A percentile compares a stretch with the other conserved stretches of the same genome.
Conservation (phyloP, 2,113 vertebrate species). For the Halichoeres trimaculatus region DNA sequence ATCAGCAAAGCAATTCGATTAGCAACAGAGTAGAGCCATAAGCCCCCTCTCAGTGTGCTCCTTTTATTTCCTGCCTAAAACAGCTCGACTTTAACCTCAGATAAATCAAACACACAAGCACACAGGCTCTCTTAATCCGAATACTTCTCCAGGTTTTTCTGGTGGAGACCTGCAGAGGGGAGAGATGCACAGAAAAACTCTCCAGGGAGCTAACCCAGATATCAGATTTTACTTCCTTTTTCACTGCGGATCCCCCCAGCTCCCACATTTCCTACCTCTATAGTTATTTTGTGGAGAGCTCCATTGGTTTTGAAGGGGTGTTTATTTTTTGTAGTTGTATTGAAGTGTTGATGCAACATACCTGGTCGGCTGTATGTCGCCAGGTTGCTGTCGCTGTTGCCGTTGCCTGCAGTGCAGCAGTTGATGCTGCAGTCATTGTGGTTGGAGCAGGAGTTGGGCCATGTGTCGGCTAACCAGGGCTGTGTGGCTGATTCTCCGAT, state of each 20-base stretch:
- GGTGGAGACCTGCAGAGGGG: slow-evolving; percentile 54
- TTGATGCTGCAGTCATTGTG: slow-evolving; percentile 98
- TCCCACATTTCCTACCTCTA: slow-evolving; percentile 58
- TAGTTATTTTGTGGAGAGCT: slow-evolving; percentile 55
- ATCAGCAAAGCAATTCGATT: slow-evolving; percentile 85
- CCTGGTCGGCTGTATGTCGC: slow-evolving; percentile 98
- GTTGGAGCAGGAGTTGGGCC: slow-evolving; percentile 96
- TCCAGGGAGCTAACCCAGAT: slow-evolving; percentile 80
- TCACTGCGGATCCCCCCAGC: slow-evolving; percentile 48
- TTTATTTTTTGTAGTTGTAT: slow-evolving; percentile 47
- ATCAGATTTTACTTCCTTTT: slow-evolving; percentile 68
- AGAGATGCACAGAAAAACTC: slow-evolving; percentile 59
- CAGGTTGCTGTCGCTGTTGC: slow-evolving; percentile 97
- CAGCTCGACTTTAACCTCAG: slow-evolving; percentile 78
- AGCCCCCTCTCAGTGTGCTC: slow-evolving; percentile 74
- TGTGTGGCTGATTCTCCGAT: slow-evolving; percentile 93
- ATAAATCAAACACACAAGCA: slow-evolving; percentile 78
- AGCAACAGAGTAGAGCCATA: slow-evolving; percentile 81
- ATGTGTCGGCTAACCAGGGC: slow-evolving; percentile 98
- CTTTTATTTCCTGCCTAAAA: slow-evolving; percentile 82
- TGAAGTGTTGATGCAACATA: slow-evolving; percentile 68
- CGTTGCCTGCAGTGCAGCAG: slow-evolving; percentile 94
- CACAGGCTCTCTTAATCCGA: slow-evolving; percentile 66
- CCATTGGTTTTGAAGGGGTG: slow-evolving; percentile 27
- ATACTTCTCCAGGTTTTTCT: slow-evolving; percentile 70